Evolutionary conservation across 2,797 vertebrate species (phyloP).

Genomic region (Dryobates pubescens): DNA sequence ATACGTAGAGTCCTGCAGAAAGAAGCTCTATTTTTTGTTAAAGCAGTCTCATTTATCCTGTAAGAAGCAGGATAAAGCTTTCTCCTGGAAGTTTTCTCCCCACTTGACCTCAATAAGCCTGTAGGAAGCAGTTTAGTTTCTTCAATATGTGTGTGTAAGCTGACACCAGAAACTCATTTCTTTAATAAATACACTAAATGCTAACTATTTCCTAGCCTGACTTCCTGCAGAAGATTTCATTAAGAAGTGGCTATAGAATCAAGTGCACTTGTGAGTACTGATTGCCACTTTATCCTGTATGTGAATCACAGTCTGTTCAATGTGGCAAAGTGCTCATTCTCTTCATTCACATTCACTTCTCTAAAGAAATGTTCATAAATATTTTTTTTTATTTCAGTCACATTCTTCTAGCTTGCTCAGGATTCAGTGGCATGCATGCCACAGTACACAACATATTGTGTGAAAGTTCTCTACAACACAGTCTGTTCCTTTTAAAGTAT

Average conservation of each 20-base stretch:
- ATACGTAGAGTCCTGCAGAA: not conserved
- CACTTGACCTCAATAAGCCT: not conserved
- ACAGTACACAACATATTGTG: not conserved
- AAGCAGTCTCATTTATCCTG: not conserved
- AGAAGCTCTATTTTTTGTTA: not conserved
- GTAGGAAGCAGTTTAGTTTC: not conserved
- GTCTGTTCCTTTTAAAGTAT: not conserved
- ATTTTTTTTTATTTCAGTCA: not conserved
- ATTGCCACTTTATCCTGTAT: not conserved
- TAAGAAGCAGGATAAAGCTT: not conserved
- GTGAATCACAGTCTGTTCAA: not conserved
- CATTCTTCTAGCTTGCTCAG: not conserved
- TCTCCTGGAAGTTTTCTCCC: not conserved
- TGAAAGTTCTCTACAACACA: slow-evolving; percentile 7
- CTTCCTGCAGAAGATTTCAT: not conserved
- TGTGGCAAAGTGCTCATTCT: not conserved
- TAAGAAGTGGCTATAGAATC: not conserved
- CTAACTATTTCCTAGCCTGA: not conserved
- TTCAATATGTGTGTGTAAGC: not conserved
- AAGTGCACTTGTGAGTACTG: not conserved
- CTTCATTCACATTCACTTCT: not conserved
- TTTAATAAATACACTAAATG: not conserved
- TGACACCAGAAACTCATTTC: not conserved
- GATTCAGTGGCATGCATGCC: not conserved
- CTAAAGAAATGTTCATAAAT: not conserved